A percentile compares a stretch with the other conserved stretches of the same genome.
Evolutionary conservation across 1,140 invertebrate species (phyloP).

Genomic region (Manduca sexta): DNA sequence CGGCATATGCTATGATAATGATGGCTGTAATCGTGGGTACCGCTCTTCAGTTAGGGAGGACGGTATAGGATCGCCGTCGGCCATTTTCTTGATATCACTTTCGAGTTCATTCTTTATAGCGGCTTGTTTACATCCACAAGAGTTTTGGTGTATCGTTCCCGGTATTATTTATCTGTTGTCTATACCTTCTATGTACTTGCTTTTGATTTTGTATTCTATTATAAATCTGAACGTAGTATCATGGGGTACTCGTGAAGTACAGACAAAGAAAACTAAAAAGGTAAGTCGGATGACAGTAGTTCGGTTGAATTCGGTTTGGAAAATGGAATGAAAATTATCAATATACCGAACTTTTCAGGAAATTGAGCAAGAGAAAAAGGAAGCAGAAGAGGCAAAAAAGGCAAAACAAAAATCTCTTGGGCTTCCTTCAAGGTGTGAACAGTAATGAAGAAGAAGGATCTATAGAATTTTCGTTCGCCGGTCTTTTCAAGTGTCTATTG

Average conservation of each 20-base stretch:
- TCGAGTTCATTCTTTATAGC: conserved; percentile 96
- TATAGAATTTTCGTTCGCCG: conserved; percentile 91
- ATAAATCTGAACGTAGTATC: conserved; percentile 98
- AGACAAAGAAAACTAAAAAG: conserved; percentile 97
- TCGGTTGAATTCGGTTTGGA: not conserved
- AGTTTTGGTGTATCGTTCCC: conserved; percentile 97
- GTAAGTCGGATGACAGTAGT: conserved; percentile 61
- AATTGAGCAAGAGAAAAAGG: conserved; percentile 91
- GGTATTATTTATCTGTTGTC: conserved; percentile 96
- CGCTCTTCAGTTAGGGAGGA: conserved; percentile 96
- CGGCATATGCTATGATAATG: conserved; percentile 97
- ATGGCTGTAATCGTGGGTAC: conserved; percentile 99
- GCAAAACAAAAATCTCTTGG: conserved; percentile 90
- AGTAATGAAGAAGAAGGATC: conserved; percentile 92
- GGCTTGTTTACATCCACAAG: conserved; percentile 97
- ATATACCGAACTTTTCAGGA: conserved; percentile 72
- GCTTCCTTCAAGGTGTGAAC: conserved; percentile 83
- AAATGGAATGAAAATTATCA: no score
- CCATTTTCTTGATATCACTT: conserved; percentile 97
- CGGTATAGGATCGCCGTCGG: conserved; percentile 94
- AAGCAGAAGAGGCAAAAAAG: conserved; percentile 87
- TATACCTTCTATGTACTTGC: conserved; percentile 98
- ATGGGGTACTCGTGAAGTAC: conserved; percentile 98
- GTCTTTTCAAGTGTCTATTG: conserved; percentile 91
- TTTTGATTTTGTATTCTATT: conserved; percentile 97